These are phyloP conservation scores for Zaprionus obscuricornis DNA, from an alignment of 2,888 invertebrate species.

Conservation along the genomic window DNA sequence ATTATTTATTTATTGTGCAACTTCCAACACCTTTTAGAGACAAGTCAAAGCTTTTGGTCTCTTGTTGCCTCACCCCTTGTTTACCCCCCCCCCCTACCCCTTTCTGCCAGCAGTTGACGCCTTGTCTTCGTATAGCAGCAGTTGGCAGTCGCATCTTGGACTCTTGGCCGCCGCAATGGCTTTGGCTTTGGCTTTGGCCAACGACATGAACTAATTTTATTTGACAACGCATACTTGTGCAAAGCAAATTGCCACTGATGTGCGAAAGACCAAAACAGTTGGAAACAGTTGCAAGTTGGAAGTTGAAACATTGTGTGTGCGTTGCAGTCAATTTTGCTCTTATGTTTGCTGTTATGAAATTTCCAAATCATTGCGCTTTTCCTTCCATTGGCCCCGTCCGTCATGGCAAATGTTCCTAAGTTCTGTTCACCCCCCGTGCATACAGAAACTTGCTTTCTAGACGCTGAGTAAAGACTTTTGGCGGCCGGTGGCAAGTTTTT, in stretches of 20 bases:
- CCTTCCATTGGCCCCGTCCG: slow-evolving; percentile 52
- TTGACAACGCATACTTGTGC: slow-evolving; percentile 82
- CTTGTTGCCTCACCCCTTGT: slow-evolving; percentile 23
- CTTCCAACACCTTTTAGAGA: slow-evolving; percentile 82
- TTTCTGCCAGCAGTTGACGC: neutral
- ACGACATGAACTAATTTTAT: slow-evolving; percentile 81
- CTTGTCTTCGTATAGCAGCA: slow-evolving; percentile 20
- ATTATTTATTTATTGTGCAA: slow-evolving; percentile 83
- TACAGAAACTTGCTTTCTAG: no score
- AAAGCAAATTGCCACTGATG: slow-evolving; percentile 82
- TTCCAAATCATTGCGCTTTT: slow-evolving; percentile 82
- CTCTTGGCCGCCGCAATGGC: slow-evolving; percentile 52
- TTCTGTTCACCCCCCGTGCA: no score
- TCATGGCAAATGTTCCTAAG: no score
- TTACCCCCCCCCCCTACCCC: neutral
- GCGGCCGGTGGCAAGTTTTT: slow-evolving; percentile 44
- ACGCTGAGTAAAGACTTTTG: no score
- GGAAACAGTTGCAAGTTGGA: slow-evolving; percentile 54
- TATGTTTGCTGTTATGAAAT: slow-evolving; percentile 66
- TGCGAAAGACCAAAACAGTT: slow-evolving; percentile 79
- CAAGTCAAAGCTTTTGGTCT: slow-evolving; percentile 75
- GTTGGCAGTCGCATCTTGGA: slow-evolving; percentile 59
- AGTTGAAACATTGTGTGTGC: slow-evolving; percentile 30
- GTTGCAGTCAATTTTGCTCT: slow-evolving; percentile 23
- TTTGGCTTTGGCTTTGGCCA: slow-evolving; percentile 36